Conservation (phyloP, 2,113 vertebrate species). For the Bolborhynchus lineola region DNA sequence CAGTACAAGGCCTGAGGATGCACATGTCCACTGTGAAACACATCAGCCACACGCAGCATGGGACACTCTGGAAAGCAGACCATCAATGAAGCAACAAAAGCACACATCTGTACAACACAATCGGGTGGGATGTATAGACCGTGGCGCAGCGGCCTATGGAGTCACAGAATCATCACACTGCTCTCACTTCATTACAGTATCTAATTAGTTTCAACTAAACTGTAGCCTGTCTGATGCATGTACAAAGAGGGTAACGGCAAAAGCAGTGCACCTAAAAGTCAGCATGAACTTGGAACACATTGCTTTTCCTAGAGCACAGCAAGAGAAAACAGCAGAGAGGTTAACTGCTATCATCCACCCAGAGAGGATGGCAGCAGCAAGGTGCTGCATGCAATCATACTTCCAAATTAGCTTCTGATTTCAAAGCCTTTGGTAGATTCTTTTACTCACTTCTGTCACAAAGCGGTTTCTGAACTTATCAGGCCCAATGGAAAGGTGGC, state of each 20-base stretch:
- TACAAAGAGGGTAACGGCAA: background rate
- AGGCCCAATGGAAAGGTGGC: background rate
- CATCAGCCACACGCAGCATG: fast-evolving
- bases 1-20: background rate
- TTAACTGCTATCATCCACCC: background rate
- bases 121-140: fast-evolving
- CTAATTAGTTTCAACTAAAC: background rate
- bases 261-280: background rate
- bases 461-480: background rate
- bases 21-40: background rate
- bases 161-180: background rate
- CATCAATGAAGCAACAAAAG: background rate
- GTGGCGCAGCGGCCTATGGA: fast-evolving
- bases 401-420: background rate
- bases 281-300: background rate
- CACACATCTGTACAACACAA: background rate
- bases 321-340: background rate
- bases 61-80: background rate
- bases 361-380: background rate
- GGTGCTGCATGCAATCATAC: background rate
- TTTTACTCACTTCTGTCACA: background rate
- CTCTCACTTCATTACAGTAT: background rate
- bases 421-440: background rate
- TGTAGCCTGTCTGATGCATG: background rate
- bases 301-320: background rate